Evolutionary conservation across 2,888 invertebrate species (phyloP), one percentile per base, ranked within the genome.

Genomic region (Cosmorhoe ocellata): DNA sequence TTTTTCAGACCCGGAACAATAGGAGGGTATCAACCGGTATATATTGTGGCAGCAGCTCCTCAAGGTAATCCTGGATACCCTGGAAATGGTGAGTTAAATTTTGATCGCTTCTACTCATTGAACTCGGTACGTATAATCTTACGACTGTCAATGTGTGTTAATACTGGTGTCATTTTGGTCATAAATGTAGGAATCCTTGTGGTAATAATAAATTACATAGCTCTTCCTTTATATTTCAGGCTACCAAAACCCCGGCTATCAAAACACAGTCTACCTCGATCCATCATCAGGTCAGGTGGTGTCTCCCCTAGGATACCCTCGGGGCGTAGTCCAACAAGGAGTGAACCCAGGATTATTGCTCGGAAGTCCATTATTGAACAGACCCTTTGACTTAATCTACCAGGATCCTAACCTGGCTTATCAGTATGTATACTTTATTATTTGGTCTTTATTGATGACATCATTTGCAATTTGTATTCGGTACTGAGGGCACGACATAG

Each of bases 21-120:
- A 8, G 83, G 84, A 12, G 89, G 89, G 0, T 89, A 88, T 50
- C 88, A 87, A 57, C 89, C 89, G 0, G 78, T 89, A 0, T 89
- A 89, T 64, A 76, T 89, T 1, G 88, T 89, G 0, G 87, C 81
- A 0, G 87, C 87, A 0, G 80, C 74, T 0, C 79, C 87, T 1
- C 84, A 84, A 63, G 79, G 76, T 7, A 81, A 84, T 49, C 54
- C 59, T 31, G 58, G 58, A 12, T 62, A 33, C 34, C 59, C 58
- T 13, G 70, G 67, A 2, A 79, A 76, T 56, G 79, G 79, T 76
- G 56, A 65, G 11, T 18, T 4, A 18, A 18, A 4, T 3, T 18
- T 18, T n/a, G n/a, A n/a, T n/a, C n/a, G n/a, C n/a, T n/a, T n/a
- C n/a, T n/a, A n/a, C n/a, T n/a, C n/a, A n/a, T n/a, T n/a, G n/a